A percentile compares a stretch with the other conserved stretches of the same genome.
These are phyloP conservation scores for Magallana ariakensis DNA, from an alignment of 1,140 invertebrate species.

Conservation along the genomic window DNA sequence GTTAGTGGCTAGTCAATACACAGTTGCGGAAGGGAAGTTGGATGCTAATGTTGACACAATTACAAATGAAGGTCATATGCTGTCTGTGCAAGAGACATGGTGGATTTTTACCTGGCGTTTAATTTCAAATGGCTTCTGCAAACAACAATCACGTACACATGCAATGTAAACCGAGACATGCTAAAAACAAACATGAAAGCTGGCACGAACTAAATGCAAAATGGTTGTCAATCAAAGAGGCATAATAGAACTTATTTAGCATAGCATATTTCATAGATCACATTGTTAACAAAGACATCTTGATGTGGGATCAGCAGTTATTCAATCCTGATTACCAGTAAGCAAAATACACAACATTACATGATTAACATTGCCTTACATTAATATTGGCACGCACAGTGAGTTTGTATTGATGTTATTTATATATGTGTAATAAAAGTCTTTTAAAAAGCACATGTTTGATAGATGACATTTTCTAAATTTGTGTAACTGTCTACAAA, in stretches of 20 bases:
- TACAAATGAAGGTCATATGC: neutral
- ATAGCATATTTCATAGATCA: too few relatives aligned
- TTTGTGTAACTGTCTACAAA: too few relatives aligned
- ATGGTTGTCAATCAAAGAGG: neutral
- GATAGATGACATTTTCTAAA: too few relatives aligned
- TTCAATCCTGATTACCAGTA: too few relatives aligned
- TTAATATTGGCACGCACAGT: too few relatives aligned
- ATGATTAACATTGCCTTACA: too few relatives aligned
- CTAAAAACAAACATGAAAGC: neutral
- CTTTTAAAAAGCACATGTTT: too few relatives aligned
- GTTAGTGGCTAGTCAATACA: slow-evolving; percentile 3
- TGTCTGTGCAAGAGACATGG: neutral
- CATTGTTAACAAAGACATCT: too few relatives aligned
- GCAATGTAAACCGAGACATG: slow-evolving; percentile 4
- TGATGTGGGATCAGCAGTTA: too few relatives aligned
- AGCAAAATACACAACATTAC: too few relatives aligned
- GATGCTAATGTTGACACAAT: neutral
- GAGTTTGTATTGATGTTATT: too few relatives aligned
- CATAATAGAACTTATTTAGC: neutral
- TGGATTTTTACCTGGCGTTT: slow-evolving; percentile 14
- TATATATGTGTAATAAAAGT: too few relatives aligned
- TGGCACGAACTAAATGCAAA: neutral
- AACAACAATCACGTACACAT: slow-evolving; percentile 20
- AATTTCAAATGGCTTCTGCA: slow-evolving; percentile 25
- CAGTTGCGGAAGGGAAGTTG: neutral